phyloP scores from a whole-genome alignment of 2,113 vertebrate genomes.

The Brachionichthys hirsutus region DNA sequence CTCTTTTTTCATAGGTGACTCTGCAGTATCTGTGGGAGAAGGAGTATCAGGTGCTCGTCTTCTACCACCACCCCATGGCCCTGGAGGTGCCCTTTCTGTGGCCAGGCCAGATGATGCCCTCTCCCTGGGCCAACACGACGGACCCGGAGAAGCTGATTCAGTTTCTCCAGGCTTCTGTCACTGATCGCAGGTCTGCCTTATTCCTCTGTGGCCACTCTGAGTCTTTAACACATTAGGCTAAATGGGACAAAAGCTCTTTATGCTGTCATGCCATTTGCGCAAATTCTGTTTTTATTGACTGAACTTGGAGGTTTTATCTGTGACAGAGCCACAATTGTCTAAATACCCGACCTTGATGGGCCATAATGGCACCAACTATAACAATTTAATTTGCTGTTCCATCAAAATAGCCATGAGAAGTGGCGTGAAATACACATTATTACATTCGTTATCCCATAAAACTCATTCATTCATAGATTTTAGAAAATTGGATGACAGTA shows the following conservation, averaged over 20 bases:
- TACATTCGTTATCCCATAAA: neutral
- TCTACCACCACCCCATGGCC: conserved; percentile 96
- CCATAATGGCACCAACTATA: neutral
- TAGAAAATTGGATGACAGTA: neutral
- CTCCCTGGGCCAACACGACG: conserved; percentile 96
- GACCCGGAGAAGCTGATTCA: conserved; percentile 96
- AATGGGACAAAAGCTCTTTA: neutral
- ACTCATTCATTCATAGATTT: neutral
- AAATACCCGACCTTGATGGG: neutral
- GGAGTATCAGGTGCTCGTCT: conserved; percentile 94
- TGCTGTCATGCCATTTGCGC: neutral
- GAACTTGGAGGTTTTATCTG: neutral
- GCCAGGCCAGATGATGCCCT: conserved; percentile 99
- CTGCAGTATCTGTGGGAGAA: conserved; percentile 97
- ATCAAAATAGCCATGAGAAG: neutral
- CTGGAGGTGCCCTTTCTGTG: conserved; percentile 95
- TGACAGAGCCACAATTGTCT: neutral
- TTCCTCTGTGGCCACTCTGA: neutral
- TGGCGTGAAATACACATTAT: neutral
- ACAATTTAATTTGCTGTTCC: neutral
- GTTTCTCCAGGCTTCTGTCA: conserved; percentile 93
- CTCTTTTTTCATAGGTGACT: conserved; percentile 73
- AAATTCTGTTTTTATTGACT: neutral
- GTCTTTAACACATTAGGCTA: neutral
- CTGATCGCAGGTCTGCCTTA: conserved; percentile 81